Conservation (phyloP, 1,140 invertebrate genomes). For the Brachionus rubens region DNA sequence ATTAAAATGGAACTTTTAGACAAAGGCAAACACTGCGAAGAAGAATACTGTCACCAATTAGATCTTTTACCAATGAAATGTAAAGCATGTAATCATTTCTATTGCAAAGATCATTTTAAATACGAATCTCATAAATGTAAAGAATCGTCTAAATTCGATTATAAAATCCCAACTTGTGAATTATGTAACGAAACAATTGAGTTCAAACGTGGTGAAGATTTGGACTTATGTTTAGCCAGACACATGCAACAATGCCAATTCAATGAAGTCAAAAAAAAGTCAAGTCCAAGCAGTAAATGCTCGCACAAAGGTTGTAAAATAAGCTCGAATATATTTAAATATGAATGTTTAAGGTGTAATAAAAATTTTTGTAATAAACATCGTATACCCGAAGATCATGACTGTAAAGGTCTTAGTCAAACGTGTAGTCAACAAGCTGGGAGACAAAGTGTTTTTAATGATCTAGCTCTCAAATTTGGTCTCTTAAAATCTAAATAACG, state of each 20-base stretch:
- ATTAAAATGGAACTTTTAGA: constrained; percentile 38
- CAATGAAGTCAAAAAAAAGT: neutral
- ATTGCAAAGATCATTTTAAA: constrained; percentile 40
- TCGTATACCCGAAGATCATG: constrained; percentile 36
- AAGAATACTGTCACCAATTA: constrained; percentile 27
- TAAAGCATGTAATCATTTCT: constrained; percentile 33
- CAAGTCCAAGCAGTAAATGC: neutral
- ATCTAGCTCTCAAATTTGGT: constrained; percentile 28
- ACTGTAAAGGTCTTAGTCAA: neutral
- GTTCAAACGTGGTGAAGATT: constrained; percentile 38
- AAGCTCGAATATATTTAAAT: neutral
- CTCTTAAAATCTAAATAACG: constrained; percentile 38
- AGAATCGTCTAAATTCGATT: constrained; percentile 35
- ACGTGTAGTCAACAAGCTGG: neutral
- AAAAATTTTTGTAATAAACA: constrained; percentile 42
- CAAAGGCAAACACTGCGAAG: constrained; percentile 42
- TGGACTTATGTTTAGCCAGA: constrained; percentile 13
- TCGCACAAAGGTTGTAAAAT: neutral
- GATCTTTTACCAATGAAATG: constrained; percentile 41
- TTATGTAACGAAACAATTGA: constrained; percentile 31
- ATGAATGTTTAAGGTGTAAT: constrained; percentile 11
- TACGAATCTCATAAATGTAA: constrained; percentile 36
- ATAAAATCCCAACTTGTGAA: constrained; percentile 37
- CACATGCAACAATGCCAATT: constrained; percentile 41
- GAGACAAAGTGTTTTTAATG: neutral